Conservation (phyloP, 2,113 vertebrate genomes). For the Carassius gibelio region DNA sequence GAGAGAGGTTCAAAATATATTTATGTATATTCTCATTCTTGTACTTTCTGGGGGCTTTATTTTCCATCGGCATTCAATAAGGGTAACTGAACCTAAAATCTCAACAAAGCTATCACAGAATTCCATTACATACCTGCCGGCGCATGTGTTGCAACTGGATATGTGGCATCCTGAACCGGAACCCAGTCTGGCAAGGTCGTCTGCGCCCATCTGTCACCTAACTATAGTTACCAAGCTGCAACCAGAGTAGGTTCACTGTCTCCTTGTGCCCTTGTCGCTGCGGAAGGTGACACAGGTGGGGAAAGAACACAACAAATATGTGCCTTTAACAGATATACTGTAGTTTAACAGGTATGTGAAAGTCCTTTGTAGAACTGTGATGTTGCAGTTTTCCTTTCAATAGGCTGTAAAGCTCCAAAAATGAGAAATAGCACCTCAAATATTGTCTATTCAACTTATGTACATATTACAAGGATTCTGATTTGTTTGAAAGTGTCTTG, state of each 20-base stretch:
- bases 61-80: background rate
- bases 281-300: background rate
- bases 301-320: background rate
- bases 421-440: background rate
- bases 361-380: background rate
- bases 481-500: too few species aligned
- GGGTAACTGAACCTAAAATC: background rate
- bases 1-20: background rate
- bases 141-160: constrained; percentile 33
- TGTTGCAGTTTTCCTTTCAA: background rate
- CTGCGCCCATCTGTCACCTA: constrained; percentile 46
- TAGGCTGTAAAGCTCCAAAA: background rate
- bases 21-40: background rate
- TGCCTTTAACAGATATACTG: background rate
- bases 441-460: background rate
- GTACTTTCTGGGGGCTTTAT: background rate
- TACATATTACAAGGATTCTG: too few species aligned
- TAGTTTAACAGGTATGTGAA: background rate
- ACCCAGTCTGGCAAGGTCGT: constrained; percentile 40
- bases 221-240: constrained; percentile 28
- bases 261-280: constrained; percentile 15
- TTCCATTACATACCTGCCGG: constrained; percentile 25
- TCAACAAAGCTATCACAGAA: constrained; percentile 8
- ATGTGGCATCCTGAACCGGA: background rate
- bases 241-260: constrained; percentile 9